phyloP scores from a whole-genome alignment of 2,113 vertebrate species.

The Apteryx mantelli region DNA sequence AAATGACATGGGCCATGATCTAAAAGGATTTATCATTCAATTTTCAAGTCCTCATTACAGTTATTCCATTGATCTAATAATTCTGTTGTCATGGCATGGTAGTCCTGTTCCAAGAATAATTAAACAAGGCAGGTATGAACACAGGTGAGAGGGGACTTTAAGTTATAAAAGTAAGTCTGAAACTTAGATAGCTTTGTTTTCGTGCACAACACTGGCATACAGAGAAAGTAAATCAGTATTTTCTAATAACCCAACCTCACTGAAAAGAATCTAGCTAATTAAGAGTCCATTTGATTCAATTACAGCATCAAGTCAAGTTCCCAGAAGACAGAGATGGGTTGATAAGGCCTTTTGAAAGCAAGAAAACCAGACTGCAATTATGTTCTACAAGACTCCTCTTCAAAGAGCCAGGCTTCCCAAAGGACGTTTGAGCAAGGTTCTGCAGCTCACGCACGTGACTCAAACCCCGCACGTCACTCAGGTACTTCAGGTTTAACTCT shows the following conservation, averaged over 20 bases:
- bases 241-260: background rate
- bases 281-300: conserved; percentile 45
- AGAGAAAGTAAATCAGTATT: background rate
- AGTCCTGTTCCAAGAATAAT: background rate
- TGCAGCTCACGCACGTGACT: background rate
- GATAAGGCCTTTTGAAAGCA: conserved; percentile 29
- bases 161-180: background rate
- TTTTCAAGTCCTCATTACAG: background rate
- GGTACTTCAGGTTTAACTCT: background rate
- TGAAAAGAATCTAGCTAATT: conserved; percentile 20
- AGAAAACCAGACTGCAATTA: conserved; percentile 16
- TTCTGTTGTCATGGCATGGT: background rate
- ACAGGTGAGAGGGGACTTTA: rapidly evolving
- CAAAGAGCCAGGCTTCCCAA: background rate
- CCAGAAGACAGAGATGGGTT: conserved; percentile 38
- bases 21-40: background rate
- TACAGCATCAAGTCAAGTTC: conserved; percentile 34
- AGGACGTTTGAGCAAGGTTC: background rate
- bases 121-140: background rate
- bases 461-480: background rate
- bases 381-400: conserved; percentile 19
- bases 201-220: background rate
- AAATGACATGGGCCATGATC: background rate
- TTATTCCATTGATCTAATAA: background rate
- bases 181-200: background rate